Evolutionary conservation across 2,888 invertebrate genomes (phyloP), one percentile per base, ranked within the genome.

Genomic region (Aleiodes testaceus): DNA sequence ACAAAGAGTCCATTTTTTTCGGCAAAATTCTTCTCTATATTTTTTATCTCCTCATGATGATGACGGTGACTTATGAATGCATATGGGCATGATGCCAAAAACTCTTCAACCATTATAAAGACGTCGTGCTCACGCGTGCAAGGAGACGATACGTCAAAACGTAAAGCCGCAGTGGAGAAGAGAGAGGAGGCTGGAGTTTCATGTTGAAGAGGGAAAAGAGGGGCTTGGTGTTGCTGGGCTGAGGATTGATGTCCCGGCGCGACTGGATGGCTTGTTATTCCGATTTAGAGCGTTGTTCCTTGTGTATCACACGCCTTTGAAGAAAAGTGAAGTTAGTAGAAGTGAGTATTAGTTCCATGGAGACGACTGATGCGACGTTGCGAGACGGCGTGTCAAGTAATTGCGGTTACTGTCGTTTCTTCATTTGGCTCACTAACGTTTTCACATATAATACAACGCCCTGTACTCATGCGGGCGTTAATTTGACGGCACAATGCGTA

Each of bases 111-210:
- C 67, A 72, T 68, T 67, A 71, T 71, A 72, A 72, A 68, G 72
- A 68, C 67, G 30, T 53, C 61, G 53, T 72, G 64, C 69, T 67
- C 55, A 47, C 30, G 55, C 55, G 55, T 67, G 45, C 68, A 66
- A 64, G 59, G 63, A 76, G 72, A 74, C 82, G 81, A 84, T 84
- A 81, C 82, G 83, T 82, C 84, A 84, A 84, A 83, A 82, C 79
- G 82, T 83, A 81, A 82, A 79, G 78, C 81, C n/a, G 5, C n/a
- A 30, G 53, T n/a, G 2, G 53, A 30, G 53, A n/a, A 22, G 53
- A 26, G 53, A 6, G 7, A 30, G 53, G 53, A 36, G 1, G 16
- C 47, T 16, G 12, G 20, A 7, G n/a, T 59, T 36, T 14, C 36
- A 42, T 36, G 42, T 59, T 12, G 42, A 18, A 18, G 16, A 36